phyloP scores from a whole-genome alignment of 1,140 invertebrate species.

The Lepidostoma basale region DNA sequence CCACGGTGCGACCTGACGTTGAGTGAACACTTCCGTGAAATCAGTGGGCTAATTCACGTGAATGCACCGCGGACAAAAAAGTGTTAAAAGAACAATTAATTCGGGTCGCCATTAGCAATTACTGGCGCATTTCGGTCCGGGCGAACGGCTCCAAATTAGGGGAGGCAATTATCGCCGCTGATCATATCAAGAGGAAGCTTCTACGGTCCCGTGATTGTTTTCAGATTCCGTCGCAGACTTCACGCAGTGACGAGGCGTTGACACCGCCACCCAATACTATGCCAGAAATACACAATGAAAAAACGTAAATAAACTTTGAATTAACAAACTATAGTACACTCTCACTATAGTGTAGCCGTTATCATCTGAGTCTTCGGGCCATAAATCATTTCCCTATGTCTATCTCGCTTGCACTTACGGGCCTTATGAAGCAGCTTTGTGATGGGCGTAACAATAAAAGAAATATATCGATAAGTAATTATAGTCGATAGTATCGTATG shows the following conservation, averaged over 20 bases:
- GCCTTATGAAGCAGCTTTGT: no score
- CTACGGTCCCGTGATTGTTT: slow-evolving; percentile 17
- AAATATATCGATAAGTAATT: no score
- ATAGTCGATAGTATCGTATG: no score
- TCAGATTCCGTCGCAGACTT: neutral
- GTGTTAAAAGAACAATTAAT: slow-evolving; percentile 47
- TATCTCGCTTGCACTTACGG: no score
- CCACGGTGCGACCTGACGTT: slow-evolving; percentile 1
- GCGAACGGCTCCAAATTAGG: slow-evolving; percentile 38
- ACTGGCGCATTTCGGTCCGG: slow-evolving; percentile 34
- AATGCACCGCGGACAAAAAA: slow-evolving; percentile 31
- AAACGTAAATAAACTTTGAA: no score
- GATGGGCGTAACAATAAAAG: no score
- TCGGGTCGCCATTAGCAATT: slow-evolving; percentile 42
- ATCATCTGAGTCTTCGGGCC: no score
- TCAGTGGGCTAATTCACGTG: slow-evolving; percentile 28
- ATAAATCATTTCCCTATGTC: no score
- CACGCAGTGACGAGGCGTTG: slow-evolving; percentile 13
- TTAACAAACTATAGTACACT: no score
- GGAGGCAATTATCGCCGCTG: slow-evolving; percentile 35
- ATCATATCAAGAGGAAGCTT: slow-evolving; percentile 34
- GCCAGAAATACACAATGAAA: no score
- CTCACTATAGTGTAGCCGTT: no score
- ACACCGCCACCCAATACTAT: no score
- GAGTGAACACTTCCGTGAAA: slow-evolving; percentile 39